phyloP scores from a whole-genome alignment of 2,797 vertebrate genomes.

The Australoheros facetus region DNA sequence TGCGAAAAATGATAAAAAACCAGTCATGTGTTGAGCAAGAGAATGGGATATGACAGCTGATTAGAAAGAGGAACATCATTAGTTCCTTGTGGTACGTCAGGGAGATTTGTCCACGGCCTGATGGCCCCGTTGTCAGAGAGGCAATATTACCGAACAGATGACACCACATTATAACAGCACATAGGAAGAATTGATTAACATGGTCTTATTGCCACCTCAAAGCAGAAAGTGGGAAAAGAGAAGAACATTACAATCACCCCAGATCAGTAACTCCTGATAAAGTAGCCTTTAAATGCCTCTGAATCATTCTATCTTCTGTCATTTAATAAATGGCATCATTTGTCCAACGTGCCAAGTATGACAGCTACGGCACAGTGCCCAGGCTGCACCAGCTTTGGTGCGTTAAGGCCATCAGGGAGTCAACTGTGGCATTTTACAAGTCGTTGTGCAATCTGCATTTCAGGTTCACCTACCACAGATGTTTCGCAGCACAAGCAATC shows the following conservation, averaged over 20 bases:
- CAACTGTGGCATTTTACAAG: conserved; percentile 56
- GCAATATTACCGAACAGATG: conserved; percentile 69
- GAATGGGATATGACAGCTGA: conserved; percentile 70
- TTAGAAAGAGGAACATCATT: conserved; percentile 67
- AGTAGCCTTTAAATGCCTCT: conserved; percentile 69
- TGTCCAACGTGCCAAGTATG: conserved; percentile 47
- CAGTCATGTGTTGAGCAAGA: conserved; percentile 53
- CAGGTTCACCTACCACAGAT: conserved; percentile 12
- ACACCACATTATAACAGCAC: conserved; percentile 67
- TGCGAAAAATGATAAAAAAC: conserved; percentile 55
- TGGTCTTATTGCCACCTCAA: conserved; percentile 72
- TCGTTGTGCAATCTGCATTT: background rate
- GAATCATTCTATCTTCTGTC: conserved; percentile 52
- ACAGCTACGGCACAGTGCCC: conserved; percentile 15
- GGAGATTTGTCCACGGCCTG: conserved; percentile 66
- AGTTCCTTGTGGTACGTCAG: conserved; percentile 61
- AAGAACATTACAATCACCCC: conserved; percentile 54
- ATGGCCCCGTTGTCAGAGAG: conserved; percentile 70
- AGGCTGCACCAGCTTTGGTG: background rate
- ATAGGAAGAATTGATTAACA: conserved; percentile 75
- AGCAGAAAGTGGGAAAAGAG: conserved; percentile 54
- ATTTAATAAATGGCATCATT: conserved; percentile 60
- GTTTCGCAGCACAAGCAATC: conserved; percentile 1
- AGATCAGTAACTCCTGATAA: conserved; percentile 67
- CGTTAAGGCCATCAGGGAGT: conserved; percentile 10